A percentile compares a stretch with the other conserved stretches of the same genome.
Conservation (phyloP, 2,113 vertebrate species). For the Thryonomys swinderianus region DNA sequence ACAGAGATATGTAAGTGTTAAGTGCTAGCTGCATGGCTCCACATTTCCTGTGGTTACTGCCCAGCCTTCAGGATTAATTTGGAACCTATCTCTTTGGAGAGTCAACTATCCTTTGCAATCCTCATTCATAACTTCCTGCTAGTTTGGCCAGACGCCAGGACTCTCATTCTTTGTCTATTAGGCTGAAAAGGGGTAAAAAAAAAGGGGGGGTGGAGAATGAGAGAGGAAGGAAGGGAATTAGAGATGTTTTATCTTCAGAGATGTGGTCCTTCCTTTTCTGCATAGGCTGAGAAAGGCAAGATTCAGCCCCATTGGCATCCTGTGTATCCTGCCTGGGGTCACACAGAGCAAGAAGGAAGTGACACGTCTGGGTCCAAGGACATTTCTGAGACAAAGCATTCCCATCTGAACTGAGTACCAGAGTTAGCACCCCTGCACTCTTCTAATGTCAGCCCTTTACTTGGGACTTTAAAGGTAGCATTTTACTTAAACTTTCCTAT, state of each 20-base stretch:
- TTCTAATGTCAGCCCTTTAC: background rate
- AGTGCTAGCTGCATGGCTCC: constrained; percentile 55
- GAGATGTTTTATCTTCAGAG: constrained; percentile 55
- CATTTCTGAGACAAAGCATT: background rate
- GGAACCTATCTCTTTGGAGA: constrained; percentile 61
- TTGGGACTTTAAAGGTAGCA: background rate
- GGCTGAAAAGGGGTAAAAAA: background rate
- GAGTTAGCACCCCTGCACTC: background rate
- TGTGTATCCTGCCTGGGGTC: background rate
- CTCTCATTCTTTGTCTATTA: constrained; percentile 40
- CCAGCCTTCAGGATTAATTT: constrained; percentile 66
- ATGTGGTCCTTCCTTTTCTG: background rate
- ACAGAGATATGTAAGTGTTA: constrained; percentile 70
- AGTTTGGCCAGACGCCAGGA: constrained; percentile 55
- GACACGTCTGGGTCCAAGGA: background rate
- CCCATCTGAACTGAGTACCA: background rate
- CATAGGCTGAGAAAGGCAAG: background rate
- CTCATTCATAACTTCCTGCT: constrained; percentile 76
- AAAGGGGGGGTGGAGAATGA: background rate
- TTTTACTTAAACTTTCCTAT: background rate
- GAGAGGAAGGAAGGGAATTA: constrained; percentile 55
- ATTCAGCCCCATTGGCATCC: background rate
- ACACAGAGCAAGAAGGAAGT: background rate
- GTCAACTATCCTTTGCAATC: constrained; percentile 62
- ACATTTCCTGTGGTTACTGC: constrained; percentile 55